Percentiles rank a stretch among this genome's conserved stretches.
Conservation (phyloP, 2,113 vertebrate species). For the Poicephalus gulielmi region DNA sequence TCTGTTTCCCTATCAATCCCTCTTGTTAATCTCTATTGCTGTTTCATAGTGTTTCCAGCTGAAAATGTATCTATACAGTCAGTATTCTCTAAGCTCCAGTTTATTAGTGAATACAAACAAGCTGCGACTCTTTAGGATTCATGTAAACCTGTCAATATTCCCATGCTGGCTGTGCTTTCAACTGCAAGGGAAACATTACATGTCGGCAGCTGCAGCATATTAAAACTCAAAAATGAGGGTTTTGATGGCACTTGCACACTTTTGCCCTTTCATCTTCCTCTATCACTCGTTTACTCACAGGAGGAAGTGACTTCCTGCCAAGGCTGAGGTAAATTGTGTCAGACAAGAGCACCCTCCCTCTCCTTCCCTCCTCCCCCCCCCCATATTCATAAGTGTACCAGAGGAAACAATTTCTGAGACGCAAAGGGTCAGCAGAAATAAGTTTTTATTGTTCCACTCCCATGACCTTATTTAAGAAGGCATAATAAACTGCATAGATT, state of each 20-base stretch:
- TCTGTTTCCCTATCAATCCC: background rate
- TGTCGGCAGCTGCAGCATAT: background rate
- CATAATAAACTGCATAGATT: background rate
- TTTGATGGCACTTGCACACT: constrained; percentile 24
- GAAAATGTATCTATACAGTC: background rate
- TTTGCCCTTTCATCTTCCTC: constrained; percentile 40
- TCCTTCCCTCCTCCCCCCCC: background rate
- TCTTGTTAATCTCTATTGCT: background rate
- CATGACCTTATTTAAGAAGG: constrained; percentile 5
- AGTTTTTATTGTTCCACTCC: background rate
- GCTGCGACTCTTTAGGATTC: background rate
- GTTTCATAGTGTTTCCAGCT: background rate
- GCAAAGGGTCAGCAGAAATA: constrained; percentile 18
- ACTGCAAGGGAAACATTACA: background rate
- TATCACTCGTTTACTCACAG: constrained; percentile 8
- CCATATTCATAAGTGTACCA: background rate
- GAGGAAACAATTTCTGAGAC: constrained; percentile 22
- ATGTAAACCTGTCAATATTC: constrained; percentile 9
- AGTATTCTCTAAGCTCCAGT: background rate
- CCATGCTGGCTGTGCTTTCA: background rate
- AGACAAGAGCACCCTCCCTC: background rate
- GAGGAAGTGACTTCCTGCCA: constrained; percentile 38
- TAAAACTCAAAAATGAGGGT: background rate
- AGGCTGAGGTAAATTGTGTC: constrained; percentile 28
- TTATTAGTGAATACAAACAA: constrained; percentile 23